Evolutionary conservation across 1,140 invertebrate genomes (phyloP).

Genomic region (Caenorhabditis latens): DNA sequence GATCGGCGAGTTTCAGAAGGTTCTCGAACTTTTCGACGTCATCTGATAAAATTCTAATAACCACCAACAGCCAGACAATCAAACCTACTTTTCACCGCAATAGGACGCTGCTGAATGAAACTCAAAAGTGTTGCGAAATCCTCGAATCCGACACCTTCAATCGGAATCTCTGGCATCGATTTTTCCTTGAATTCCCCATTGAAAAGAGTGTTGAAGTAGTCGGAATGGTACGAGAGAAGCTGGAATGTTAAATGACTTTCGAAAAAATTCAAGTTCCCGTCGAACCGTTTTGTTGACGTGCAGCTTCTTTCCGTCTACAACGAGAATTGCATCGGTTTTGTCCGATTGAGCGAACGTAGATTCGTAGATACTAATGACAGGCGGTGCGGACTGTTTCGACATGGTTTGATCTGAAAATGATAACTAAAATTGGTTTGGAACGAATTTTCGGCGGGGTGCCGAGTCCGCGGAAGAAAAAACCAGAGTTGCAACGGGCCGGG

Average conservation of each 20-base stretch:
- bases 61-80: too few species aligned
- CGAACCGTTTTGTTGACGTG: background rate
- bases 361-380: background rate
- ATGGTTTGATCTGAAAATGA: too few species aligned
- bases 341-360: background rate
- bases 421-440: too few species aligned
- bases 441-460: too few species aligned
- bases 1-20: slow-evolving; percentile 3
- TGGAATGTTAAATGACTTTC: background rate
- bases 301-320: background rate
- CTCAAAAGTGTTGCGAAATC: background rate
- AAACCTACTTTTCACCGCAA: too few species aligned
- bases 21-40: background rate
- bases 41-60: too few species aligned
- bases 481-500: too few species aligned
- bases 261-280: too few species aligned
- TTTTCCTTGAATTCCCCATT: background rate
- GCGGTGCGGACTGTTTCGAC: too few species aligned
- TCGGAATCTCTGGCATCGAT: background rate
- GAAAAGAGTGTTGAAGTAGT: background rate
- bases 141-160: background rate
- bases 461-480: too few species aligned
- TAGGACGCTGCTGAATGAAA: background rate
- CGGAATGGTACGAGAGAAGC: background rate
- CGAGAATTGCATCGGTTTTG: background rate